Base-by-base conservation (phyloP, 1,140 invertebrate species). In the Sweltsa coloradensis region DNA sequence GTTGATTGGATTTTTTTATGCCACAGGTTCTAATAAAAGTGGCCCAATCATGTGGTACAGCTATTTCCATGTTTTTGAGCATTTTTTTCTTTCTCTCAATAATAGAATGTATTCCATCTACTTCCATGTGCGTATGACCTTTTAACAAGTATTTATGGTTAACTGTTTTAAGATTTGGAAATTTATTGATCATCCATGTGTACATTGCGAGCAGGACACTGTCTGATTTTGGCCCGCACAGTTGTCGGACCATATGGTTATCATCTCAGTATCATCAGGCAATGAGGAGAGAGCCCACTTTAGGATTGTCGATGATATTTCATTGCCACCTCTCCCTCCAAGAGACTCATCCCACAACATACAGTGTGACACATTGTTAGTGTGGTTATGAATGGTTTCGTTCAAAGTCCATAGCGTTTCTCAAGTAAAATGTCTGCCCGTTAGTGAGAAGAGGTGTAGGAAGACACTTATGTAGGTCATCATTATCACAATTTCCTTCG, bases 91-190 rank as follows among this genome's bases (percentile, higher is more conserved):
- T 36, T 34, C 43, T 48, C 29, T 50, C 42, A 34, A 48, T 50
- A 24, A 47, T 16, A 19, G 41, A 31, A 23, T 50, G 48, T 11
- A 50, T 23, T 18, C 21, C 25, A 36, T 50, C 48, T 11, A 29
- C 48, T 36, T 50, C 48, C 48, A 50, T 50, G 36, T 50, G 42
- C 14, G 42, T 50, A 25, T 50, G 48, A 21, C 48, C 48, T 26
- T 25, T 29, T 7, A 50, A 29, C 21, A 50, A 29, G 23, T 29
- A 50, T 26, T 50, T 50, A 36, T 50, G 48, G 37, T 34, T 50
- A n/a, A 48, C 27, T 19, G 34, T 22, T 23, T 46, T 36, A n/a
- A 50, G 34, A 36, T 36, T 46, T 47, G 41, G 42, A 13, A 23
- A 24, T 23, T 26, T 9, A 41, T 46, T 22, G 19, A 50, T 34